A percentile compares a stretch with the other conserved stretches of the same genome.
phyloP scores from a whole-genome alignment of 92 coral and sea anemone genomes.

The Porites divaricata region DNA sequence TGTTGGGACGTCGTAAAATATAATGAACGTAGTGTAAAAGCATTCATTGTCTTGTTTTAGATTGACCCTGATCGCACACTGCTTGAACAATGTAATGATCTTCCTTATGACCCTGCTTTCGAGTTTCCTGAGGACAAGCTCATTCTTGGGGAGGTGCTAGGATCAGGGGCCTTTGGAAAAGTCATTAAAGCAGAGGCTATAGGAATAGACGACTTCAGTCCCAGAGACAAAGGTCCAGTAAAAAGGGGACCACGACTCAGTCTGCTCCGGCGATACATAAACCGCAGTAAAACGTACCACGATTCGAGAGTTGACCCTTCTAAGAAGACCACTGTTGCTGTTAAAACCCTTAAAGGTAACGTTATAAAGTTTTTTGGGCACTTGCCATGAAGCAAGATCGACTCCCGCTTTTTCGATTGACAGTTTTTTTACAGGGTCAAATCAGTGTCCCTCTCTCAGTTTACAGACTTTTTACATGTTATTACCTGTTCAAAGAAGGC shows the following conservation, averaged over 20 bases:
- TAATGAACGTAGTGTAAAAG: too few relatives aligned
- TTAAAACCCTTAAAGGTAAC: conserved; percentile 89
- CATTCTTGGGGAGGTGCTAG: conserved; percentile 71
- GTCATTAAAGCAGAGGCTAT: conserved; percentile 93
- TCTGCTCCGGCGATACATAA: conserved; percentile 52
- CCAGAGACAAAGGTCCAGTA: conserved; percentile 75
- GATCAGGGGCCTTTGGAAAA: conserved; percentile 90
- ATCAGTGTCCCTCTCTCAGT: too few relatives aligned
- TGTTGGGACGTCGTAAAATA: too few relatives aligned
- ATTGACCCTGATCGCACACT: conserved; percentile 62
- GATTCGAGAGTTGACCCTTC: conserved; percentile 57
- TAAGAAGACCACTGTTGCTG: conserved; percentile 78
- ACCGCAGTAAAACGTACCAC: conserved; percentile 52
- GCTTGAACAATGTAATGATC: conserved; percentile 71
- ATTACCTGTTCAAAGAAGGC: too few relatives aligned
- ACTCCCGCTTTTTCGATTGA: too few relatives aligned
- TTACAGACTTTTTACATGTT: too few relatives aligned
- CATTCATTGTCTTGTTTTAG: background rate
- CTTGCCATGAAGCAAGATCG: too few relatives aligned
- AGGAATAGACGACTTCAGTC: conserved; percentile 75
- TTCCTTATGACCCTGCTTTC: conserved; percentile 78
- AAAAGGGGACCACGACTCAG: conserved; percentile 63
- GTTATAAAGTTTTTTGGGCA: too few relatives aligned
- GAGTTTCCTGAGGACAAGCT: conserved; percentile 87
- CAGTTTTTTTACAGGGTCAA: too few relatives aligned